Percentiles rank a stretch among this genome's conserved stretches.
Evolutionary conservation across 2,113 vertebrate species (phyloP).

Genomic region (Gavialis gangeticus): DNA sequence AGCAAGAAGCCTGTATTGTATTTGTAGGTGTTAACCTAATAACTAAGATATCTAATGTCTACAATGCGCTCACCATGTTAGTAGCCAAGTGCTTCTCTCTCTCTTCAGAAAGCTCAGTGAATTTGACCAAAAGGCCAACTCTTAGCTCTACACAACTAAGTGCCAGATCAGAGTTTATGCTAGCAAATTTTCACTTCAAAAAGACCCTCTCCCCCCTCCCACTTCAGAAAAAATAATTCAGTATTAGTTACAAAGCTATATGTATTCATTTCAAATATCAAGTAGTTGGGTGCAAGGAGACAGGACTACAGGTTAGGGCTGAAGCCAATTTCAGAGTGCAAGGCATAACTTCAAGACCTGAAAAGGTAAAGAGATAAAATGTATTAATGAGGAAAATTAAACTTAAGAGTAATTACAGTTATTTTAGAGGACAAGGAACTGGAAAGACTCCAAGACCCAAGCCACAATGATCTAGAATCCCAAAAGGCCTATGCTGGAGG

Average conservation of each 20-base stretch:
- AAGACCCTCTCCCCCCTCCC: background rate
- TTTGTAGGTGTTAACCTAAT: too few species aligned
- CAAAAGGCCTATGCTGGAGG: too few species aligned
- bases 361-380: background rate
- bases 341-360: background rate
- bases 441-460: background rate
- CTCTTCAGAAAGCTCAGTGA: background rate
- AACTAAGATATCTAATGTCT: background rate
- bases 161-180: background rate
- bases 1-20: background rate
- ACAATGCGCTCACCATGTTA: background rate
- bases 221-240: background rate
- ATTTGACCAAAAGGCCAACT: background rate
- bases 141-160: background rate
- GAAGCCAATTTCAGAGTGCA: background rate
- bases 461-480: background rate
- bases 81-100: background rate
- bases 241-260: background rate
- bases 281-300: background rate
- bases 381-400: background rate
- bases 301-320: background rate
- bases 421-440: background rate
- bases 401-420: background rate
- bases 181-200: background rate
- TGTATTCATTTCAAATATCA: background rate